These are phyloP conservation scores for Neomorphus geoffroyi DNA, from an alignment of 2,797 vertebrate species.

Conservation along the genomic window DNA sequence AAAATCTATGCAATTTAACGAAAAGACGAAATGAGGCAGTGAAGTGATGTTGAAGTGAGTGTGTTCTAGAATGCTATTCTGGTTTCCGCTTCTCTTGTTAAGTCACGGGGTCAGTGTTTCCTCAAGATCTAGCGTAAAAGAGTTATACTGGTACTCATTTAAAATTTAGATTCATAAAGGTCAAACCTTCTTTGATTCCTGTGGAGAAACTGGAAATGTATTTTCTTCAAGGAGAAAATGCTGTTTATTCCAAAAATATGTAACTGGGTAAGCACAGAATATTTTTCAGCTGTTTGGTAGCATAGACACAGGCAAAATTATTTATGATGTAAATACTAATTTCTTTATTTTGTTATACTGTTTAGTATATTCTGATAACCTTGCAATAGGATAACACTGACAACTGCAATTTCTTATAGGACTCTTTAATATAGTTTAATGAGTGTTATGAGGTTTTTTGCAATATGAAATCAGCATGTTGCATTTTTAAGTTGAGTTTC, in stretches of 20 bases:
- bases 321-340: not conserved
- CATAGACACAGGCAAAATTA: not conserved
- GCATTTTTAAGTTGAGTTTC: slow-evolving; percentile 48
- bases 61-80: not conserved
- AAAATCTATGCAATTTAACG: not conserved
- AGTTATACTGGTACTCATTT: not conserved
- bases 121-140: not conserved
- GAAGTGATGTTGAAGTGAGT: not conserved
- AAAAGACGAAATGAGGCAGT: not conserved
- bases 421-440: slow-evolving; percentile 40
- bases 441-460: slow-evolving; percentile 3
- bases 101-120: not conserved
- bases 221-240: not conserved
- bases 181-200: not conserved
- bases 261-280: not conserved
- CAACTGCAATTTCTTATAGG: slow-evolving; percentile 16
- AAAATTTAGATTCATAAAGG: not conserved
- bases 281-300: not conserved
- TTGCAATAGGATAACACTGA: slow-evolving; percentile 26
- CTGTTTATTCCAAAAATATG: not conserved
- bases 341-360: not conserved
- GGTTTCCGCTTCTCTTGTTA: not conserved
- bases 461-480: slow-evolving; percentile 48
- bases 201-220: not conserved
- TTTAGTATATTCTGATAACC: slow-evolving; percentile 10